phyloP scores from a whole-genome alignment of 2,797 vertebrate species.

The Knipowitschia caucasica region DNA sequence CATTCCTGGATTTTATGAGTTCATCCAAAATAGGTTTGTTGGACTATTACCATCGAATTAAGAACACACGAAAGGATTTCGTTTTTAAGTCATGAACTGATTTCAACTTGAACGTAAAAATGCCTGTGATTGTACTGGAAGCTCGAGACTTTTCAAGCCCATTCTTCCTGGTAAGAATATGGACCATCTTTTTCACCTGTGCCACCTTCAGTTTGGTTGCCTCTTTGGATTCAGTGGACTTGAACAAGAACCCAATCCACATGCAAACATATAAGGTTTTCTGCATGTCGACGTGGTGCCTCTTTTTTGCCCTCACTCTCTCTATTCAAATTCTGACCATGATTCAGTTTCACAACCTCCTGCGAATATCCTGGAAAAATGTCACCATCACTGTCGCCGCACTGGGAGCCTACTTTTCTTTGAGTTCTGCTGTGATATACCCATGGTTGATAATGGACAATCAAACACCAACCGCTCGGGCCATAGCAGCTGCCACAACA shows the following conservation, averaged over 20 bases:
- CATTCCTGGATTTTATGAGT: slow-evolving; percentile 16
- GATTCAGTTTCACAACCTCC: slow-evolving; percentile 77
- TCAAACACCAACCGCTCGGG: accelerated
- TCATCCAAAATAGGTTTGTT: not conserved
- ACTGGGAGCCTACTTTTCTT: slow-evolving; percentile 60
- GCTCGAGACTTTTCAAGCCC: slow-evolving; percentile 68
- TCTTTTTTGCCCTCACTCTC: slow-evolving; percentile 72
- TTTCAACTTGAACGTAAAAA: slow-evolving; percentile 24
- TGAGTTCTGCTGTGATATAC: slow-evolving; percentile 60
- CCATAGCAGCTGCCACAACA: slow-evolving; percentile 42
- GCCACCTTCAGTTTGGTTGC: slow-evolving; percentile 70
- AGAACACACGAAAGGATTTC: too few relatives aligned
- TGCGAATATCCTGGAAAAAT: slow-evolving; percentile 80
- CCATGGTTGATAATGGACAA: slow-evolving; percentile 45
- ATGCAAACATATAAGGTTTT: slow-evolving; percentile 44
- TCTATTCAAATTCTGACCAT: slow-evolving; percentile 69
- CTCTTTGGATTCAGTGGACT: slow-evolving; percentile 11
- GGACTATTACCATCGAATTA: too few relatives aligned
- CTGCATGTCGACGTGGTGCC: slow-evolving; percentile 77
- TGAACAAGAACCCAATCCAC: accelerated
- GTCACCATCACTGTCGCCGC: slow-evolving; percentile 64
- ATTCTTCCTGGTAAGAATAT: slow-evolving; percentile 65
- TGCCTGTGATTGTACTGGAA: slow-evolving; percentile 77
- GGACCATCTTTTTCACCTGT: slow-evolving; percentile 61
- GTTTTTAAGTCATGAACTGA: slow-evolving; percentile 6